phyloP scores from a whole-genome alignment of 2,888 invertebrate genomes.

The Pristionchus exspectatus region DNA sequence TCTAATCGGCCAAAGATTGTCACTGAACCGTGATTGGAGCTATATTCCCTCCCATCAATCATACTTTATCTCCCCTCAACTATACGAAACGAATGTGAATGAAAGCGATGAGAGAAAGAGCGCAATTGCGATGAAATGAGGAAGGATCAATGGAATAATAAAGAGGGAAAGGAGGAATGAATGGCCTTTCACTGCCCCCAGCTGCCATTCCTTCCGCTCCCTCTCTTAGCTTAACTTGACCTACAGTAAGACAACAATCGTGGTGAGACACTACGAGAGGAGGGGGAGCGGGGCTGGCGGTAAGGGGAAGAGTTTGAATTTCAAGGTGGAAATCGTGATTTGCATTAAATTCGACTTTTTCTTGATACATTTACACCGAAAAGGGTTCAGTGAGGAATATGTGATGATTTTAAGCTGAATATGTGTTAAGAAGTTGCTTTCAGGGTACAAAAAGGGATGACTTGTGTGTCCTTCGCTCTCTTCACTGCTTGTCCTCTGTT shows the following conservation, averaged over 20 bases:
- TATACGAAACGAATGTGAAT: neutral
- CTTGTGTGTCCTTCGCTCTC: constrained; percentile 37
- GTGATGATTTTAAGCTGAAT: neutral
- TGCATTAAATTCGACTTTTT: too few relatives aligned
- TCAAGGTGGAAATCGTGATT: too few relatives aligned
- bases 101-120: neutral
- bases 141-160: neutral
- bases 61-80: neutral
- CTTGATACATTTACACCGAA: too few relatives aligned
- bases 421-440: neutral
- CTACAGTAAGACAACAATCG: constrained; percentile 33
- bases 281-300: neutral
- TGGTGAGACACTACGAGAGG: neutral
- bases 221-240: constrained; percentile 14
- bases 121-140: constrained; percentile 16
- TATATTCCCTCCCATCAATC: neutral
- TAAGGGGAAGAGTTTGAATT: neutral
- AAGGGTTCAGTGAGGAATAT: neutral
- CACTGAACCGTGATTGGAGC: neutral
- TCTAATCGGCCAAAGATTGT: neutral
- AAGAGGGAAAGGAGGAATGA: neutral
- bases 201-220: neutral
- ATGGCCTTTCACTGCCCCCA: neutral
- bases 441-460: neutral
- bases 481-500: constrained; percentile 6